Conservation (phyloP, 2,113 vertebrate species). For the Ailurus styani region DNA sequence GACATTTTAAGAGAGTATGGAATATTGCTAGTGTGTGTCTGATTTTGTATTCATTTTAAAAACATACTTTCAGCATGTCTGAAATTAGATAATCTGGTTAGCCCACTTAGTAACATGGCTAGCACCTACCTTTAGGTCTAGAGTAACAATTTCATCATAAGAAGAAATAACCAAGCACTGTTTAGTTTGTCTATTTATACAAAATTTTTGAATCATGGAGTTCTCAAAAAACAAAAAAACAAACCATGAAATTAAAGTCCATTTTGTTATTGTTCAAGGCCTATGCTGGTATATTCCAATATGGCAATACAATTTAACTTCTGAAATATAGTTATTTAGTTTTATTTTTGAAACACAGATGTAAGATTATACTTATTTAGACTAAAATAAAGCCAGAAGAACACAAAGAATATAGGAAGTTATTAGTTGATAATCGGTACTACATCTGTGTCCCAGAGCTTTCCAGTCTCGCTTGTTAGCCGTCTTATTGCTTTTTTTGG, state of each 20-base stretch:
- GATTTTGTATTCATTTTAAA: constrained; percentile 50
- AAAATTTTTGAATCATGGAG: constrained; percentile 62
- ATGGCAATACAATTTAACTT: background rate
- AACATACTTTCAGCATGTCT: constrained; percentile 29
- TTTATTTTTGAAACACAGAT: constrained; percentile 8
- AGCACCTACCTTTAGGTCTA: constrained; percentile 54
- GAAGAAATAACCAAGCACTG: constrained; percentile 60
- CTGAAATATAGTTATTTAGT: constrained; percentile 19
- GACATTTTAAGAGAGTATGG: constrained; percentile 19
- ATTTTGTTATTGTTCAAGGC: constrained; percentile 34
- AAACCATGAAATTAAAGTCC: background rate
- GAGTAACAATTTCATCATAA: constrained; percentile 72
- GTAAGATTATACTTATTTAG: background rate
- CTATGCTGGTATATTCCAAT: background rate
- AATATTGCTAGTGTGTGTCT: background rate
- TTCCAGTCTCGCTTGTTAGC: background rate
- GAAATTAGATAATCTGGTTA: constrained; percentile 66
- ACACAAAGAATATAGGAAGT: background rate
- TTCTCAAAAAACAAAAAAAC: constrained; percentile 51
- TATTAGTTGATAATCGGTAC: background rate
- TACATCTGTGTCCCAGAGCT: background rate
- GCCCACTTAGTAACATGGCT: constrained; percentile 56
- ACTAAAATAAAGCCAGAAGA: background rate
- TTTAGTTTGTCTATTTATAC: constrained; percentile 62
- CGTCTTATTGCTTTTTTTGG: background rate